Evolutionary conservation across 2,888 invertebrate genomes (phyloP), one percentile per base, ranked within the genome.

Genomic region (Mycalesis mineus): DNA sequence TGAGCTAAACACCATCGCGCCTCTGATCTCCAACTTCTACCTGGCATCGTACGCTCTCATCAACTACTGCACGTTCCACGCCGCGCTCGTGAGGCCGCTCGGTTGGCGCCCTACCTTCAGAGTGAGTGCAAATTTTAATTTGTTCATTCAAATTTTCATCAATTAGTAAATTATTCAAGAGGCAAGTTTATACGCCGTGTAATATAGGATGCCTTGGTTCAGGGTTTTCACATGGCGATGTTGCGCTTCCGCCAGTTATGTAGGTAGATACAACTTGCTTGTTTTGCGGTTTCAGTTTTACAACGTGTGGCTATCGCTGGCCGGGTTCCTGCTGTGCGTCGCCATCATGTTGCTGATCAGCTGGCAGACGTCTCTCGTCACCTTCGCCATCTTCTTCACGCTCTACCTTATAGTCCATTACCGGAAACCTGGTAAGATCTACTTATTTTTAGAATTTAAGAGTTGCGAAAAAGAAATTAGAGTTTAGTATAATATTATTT

Each of bases 1-100:
- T 14, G 93, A 98, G 74, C 82, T 98, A 67, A 97, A 98, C 80
- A 92, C 93, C 0, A 96, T 98, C 59, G 97, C 98, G 8, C 97
- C 97, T 0, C 88, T 98, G 66, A 97, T 98, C 69, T 97, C 97
- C n/a, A 98, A 96, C 75, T 98, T 98, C 84, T 98, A 97, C 84
- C 90, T 98, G 79, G 97, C 97, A 0, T 97, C 97, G 1, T 98
- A 98, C 78, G 97, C 97, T 14, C 92, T 98, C 61, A 97, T 98
- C 74, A 98, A 98, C 88, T 97, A 97, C 88, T 97, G 97, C 78
- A 97, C 97, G 28, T 98, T 98, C 90, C 98, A 98, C 82, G 97
- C 97, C 3, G 96, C 96, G 0, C 90, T 97, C 40, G 93, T 97
- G 28, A 94, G 96, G 60, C 96, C 96, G 0, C 87, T 96, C 15